phyloP scores from a whole-genome alignment of 2,797 vertebrate genomes.

The Sebastes alutus region DNA sequence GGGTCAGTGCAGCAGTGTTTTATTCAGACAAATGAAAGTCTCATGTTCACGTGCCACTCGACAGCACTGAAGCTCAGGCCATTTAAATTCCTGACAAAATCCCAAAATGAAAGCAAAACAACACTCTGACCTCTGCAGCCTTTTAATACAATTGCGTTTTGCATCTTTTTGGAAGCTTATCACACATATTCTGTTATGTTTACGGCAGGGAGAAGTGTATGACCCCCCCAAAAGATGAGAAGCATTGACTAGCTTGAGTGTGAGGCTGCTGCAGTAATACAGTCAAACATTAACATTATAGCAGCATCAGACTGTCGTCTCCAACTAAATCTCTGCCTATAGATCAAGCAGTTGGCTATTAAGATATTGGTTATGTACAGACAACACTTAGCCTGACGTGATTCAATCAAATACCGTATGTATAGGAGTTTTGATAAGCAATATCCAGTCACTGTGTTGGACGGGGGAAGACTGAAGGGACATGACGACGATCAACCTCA shows the following conservation, averaged over 20 bases:
- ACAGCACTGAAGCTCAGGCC: conserved; percentile 32
- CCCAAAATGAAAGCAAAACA: conserved; percentile 56
- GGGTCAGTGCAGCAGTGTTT: conserved; percentile 46
- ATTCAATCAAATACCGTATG: no score
- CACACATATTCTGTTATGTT: conserved; percentile 28
- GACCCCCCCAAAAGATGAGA: neutral
- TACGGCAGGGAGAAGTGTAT: neutral
- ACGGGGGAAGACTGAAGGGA: no score
- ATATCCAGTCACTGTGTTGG: no score
- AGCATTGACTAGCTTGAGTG: neutral
- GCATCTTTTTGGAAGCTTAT: conserved; percentile 44
- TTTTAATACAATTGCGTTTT: conserved; percentile 44
- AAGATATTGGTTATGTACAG: no score
- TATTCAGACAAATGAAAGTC: conserved; percentile 59
- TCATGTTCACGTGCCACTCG: conserved; percentile 39
- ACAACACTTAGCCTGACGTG: no score
- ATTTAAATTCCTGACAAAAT: conserved; percentile 65
- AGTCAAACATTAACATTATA: no score
- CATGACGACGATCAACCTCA: no score
- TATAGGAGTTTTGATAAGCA: no score
- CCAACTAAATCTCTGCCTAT: no score
- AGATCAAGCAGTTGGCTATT: no score
- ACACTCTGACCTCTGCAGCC: conserved; percentile 51
- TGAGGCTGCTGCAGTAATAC: no score
- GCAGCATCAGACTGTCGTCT: no score